Conservation (phyloP, 2,888 invertebrate genomes). For the Tholera decimalis region DNA sequence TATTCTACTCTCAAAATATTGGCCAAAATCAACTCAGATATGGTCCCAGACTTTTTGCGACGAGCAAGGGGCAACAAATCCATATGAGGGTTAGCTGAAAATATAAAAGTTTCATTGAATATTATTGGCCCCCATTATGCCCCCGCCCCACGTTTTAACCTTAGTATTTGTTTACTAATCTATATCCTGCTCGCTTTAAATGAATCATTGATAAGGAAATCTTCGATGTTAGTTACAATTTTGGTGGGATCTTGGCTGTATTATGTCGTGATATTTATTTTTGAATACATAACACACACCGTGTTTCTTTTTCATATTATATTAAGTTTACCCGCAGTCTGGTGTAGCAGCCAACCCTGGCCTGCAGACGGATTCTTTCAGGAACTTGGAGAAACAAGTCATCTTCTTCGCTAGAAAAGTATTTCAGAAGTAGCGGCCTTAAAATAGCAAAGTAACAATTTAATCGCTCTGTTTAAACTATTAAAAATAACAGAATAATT, state of each 20-base stretch:
- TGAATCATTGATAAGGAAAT: conserved; percentile 9
- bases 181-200: background rate
- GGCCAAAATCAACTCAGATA: too few relatives aligned
- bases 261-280: background rate
- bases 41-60: too few relatives aligned
- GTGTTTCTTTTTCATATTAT: conserved; percentile 45
- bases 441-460: conserved; percentile 51
- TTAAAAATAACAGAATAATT: background rate
- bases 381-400: conserved; percentile 35
- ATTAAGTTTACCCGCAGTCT: conserved; percentile 56
- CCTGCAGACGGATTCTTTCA: conserved; percentile 38
- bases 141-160: background rate
- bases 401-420: conserved; percentile 54
- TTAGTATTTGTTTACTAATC: background rate
- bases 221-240: conserved; percentile 1
- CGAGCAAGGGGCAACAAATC: too few relatives aligned
- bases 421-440: conserved; percentile 53
- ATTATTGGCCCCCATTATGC: background rate
- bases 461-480: conserved; percentile 36
- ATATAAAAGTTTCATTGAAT: background rate
- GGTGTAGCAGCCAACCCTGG: conserved; percentile 37
- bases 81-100: too few relatives aligned
- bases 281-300: conserved; percentile 29
- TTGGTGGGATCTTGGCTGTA: conserved; percentile 1
- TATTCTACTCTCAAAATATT: too few relatives aligned